Evolutionary conservation across 1,140 invertebrate species (phyloP).

Genomic region (Eurosta solidaginis): DNA sequence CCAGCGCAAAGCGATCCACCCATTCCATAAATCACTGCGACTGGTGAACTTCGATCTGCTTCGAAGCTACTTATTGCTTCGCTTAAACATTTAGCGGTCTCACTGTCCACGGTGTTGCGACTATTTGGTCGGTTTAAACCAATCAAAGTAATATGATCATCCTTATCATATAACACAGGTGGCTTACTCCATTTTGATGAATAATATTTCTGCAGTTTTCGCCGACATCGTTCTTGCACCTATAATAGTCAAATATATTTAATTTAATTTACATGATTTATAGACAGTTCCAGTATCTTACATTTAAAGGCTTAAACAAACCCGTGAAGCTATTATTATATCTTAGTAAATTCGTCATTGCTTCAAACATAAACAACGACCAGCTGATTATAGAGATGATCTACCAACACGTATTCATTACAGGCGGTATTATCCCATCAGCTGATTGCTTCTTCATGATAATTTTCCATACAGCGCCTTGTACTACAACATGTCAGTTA

Average conservation of each 20-base stretch:
- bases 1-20: slow-evolving; percentile 91
- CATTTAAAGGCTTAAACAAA: background rate
- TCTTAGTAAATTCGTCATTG: background rate
- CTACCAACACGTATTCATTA: no score
- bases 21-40: slow-evolving; percentile 82
- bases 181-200: background rate
- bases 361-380: no score
- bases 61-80: slow-evolving; percentile 80
- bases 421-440: no score
- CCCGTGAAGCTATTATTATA: no score
- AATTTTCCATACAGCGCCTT: no score
- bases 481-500: no score
- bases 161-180: slow-evolving; percentile 56
- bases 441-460: no score
- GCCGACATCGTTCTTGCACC: background rate
- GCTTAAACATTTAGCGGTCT: slow-evolving; percentile 70
- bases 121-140: slow-evolving; percentile 83
- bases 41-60: slow-evolving; percentile 68
- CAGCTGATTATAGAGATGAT: no score
- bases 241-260: background rate
- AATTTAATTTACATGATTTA: background rate
- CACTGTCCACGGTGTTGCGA: slow-evolving; percentile 77
- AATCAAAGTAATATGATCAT: slow-evolving; percentile 70
- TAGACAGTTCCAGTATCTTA: background rate
- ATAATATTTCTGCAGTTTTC: background rate